These are phyloP conservation scores for Cynopterus brachyotis DNA, from an alignment of 2,113 vertebrate genomes.

Conservation along the genomic window DNA sequence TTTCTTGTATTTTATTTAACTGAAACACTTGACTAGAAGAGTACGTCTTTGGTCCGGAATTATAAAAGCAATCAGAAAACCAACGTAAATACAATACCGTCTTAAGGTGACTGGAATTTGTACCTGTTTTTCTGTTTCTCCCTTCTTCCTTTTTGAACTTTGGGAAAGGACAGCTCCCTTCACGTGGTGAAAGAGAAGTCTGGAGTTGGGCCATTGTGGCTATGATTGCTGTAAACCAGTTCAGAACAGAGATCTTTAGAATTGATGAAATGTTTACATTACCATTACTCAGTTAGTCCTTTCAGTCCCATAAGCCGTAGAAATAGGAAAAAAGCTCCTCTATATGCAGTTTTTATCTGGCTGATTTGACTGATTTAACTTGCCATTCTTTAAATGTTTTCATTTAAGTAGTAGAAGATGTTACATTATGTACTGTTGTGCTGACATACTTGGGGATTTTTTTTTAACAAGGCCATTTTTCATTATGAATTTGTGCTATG, in stretches of 20 bases:
- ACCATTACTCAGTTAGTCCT: slow-evolving; percentile 41
- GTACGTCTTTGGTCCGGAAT: background rate
- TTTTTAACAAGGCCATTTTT: slow-evolving; percentile 80
- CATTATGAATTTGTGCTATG: slow-evolving; percentile 81
- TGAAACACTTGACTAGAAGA: background rate
- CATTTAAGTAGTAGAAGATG: slow-evolving; percentile 76
- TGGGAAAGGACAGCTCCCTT: slow-evolving; percentile 44
- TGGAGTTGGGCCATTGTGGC: background rate
- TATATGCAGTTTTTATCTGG: slow-evolving; percentile 59
- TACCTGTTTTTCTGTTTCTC: background rate
- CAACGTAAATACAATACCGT: background rate
- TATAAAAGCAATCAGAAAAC: slow-evolving; percentile 21
- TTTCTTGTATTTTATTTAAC: background rate
- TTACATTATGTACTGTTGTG: slow-evolving; percentile 77
- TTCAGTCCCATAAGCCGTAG: background rate
- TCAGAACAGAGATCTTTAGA: background rate
- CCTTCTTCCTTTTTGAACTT: background rate
- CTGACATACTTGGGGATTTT: slow-evolving; percentile 82
- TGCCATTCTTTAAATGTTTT: slow-evolving; percentile 73
- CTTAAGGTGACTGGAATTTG: background rate
- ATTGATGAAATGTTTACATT: slow-evolving; percentile 46
- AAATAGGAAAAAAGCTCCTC: slow-evolving; percentile 30
- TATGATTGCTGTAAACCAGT: background rate
- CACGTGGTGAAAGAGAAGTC: background rate
- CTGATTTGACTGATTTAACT: slow-evolving; percentile 58